A percentile compares a stretch with the other conserved stretches of the same genome.
Conservation (phyloP, 2,888 invertebrate species). For the Lymantria dispar region DNA sequence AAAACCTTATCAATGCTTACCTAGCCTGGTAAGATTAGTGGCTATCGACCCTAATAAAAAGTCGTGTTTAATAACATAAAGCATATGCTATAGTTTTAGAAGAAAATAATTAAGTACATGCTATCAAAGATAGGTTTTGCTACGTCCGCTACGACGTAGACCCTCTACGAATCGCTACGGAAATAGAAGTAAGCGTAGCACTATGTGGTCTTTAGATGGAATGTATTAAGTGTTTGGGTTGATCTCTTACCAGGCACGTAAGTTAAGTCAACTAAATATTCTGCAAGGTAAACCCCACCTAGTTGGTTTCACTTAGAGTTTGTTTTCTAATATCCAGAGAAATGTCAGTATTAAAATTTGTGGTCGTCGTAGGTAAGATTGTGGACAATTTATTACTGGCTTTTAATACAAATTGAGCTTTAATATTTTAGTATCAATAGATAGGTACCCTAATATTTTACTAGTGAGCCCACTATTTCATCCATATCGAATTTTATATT, state of each 20-base stretch:
- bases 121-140: too few relatives aligned
- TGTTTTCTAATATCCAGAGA: not conserved
- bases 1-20: too few relatives aligned
- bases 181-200: slow-evolving; percentile 21
- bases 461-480: too few relatives aligned
- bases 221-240: slow-evolving; percentile 30
- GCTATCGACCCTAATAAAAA: too few relatives aligned
- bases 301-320: slow-evolving; percentile 2
- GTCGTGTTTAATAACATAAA: too few relatives aligned
- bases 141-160: slow-evolving; percentile 28
- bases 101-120: too few relatives aligned
- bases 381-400: slow-evolving; percentile 18
- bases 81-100: too few relatives aligned
- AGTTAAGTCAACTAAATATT: slow-evolving; percentile 13
- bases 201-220: slow-evolving; percentile 20
- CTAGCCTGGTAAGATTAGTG: too few relatives aligned
- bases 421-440: too few relatives aligned
- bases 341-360: slow-evolving; percentile 3
- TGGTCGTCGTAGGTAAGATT: slow-evolving; percentile 21
- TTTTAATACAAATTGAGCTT: not conserved
- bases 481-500: too few relatives aligned
- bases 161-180: slow-evolving; percentile 24
- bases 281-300: slow-evolving; percentile 5
- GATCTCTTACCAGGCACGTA: slow-evolving; percentile 21
- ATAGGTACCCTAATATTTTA: too few relatives aligned